Evolutionary conservation across 1,140 invertebrate genomes (phyloP), one percentile per base, ranked within the genome.

Genomic region (Bombus waltoni): DNA sequence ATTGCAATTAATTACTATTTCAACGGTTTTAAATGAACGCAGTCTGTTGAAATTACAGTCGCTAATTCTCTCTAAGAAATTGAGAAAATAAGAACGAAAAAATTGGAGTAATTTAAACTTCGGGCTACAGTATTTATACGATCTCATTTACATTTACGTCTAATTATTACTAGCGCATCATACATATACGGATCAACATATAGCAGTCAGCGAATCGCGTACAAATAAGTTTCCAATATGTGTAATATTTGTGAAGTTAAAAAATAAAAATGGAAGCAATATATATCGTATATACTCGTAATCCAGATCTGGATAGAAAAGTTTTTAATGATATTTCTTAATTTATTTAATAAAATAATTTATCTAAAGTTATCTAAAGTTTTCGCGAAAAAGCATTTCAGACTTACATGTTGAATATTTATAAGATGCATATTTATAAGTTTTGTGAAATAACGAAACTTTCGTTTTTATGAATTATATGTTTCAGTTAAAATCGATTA

Each of bases 121-220:
- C 65, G 81, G 86, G 86, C 87, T 90, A 90, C 91, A 91, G 91
- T 91, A 91, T 91, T 91, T 88, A 87, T 68, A 88, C 90, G 91
- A 91, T 91, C 91, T 91, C 91, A 91, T 91, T 88, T 87, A 88
- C 65, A 82, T 87, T 85, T 89, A 89, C 57, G 81, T 83, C 35
- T 89, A 89, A 89, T 70, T 89, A 71, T 89, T 89, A 53, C 18
- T 53, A 89, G 68, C 68, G 72, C 84, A 83, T 42, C 83, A 85
- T 79, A 53, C 83, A 85, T 72, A 40, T 78, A 84, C 68, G 71
- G 47, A 85, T 84, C 77, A 85, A 57, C 71, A 80, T 71, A 35
- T 85, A 78, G 15, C 83, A 70, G 47, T 85, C 32, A 73, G 57
- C 44, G 47, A 42, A 70, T 75, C 40, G 79, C 79, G 71, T 81